These are phyloP conservation scores for Zelostemma sp. DNA, from an alignment of 1,140 invertebrate species.

Conservation along the genomic window DNA sequence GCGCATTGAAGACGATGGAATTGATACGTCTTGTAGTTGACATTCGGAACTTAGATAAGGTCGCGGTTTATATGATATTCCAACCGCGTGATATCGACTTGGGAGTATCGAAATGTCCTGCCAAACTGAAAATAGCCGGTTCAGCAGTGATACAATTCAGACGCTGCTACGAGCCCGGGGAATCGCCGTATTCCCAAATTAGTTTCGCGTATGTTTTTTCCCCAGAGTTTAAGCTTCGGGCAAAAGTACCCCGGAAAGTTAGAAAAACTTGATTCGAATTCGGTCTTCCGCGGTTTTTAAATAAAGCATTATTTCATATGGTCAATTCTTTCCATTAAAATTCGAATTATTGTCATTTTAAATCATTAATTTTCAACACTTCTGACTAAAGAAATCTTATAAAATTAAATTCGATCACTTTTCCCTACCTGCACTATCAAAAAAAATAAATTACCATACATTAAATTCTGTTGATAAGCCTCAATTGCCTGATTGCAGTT, in stretches of 20 bases:
- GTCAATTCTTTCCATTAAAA: too few relatives aligned
- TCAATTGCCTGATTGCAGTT: slow-evolving; percentile 39
- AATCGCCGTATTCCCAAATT: slow-evolving; percentile 31
- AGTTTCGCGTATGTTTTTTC: slow-evolving; percentile 26
- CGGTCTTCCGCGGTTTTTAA: too few relatives aligned
- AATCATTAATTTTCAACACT: too few relatives aligned
- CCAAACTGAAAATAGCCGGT: slow-evolving; percentile 38
- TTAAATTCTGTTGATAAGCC: too few relatives aligned
- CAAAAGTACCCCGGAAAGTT: slow-evolving; percentile 19
- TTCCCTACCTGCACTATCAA: too few relatives aligned
- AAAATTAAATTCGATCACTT: too few relatives aligned
- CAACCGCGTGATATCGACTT: slow-evolving; percentile 32
- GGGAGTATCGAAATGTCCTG: slow-evolving; percentile 20
- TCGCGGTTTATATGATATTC: slow-evolving; percentile 27
- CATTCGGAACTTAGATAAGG: slow-evolving; percentile 17
- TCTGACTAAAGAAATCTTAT: too few relatives aligned
- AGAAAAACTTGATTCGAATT: slow-evolving; percentile 53
- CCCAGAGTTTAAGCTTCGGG: slow-evolving; percentile 8
- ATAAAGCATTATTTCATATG: too few relatives aligned
- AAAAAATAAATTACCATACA: too few relatives aligned
- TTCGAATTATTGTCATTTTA: too few relatives aligned
- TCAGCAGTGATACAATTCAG: slow-evolving; percentile 34
- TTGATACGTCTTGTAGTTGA: slow-evolving; percentile 33
- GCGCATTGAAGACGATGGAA: too few relatives aligned
- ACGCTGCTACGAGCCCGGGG: slow-evolving; percentile 27